These are phyloP conservation scores for Bombus fervidus DNA, from an alignment of 1,140 invertebrate genomes.

Conservation along the genomic window DNA sequence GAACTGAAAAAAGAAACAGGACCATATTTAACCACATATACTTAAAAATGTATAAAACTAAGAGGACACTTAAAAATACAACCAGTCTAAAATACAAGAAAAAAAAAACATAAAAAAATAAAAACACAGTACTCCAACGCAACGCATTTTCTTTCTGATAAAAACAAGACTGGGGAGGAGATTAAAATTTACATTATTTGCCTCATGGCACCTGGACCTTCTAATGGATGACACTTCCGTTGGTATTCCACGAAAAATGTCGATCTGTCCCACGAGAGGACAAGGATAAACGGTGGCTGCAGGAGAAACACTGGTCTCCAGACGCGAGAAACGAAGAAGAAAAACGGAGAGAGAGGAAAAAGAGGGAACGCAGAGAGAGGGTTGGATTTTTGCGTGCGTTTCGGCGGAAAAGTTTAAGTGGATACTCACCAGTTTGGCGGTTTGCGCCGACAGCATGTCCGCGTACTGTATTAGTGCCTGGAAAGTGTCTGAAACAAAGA, in stretches of 20 bases:
- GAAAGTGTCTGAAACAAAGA: conserved; percentile 94
- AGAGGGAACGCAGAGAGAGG: neutral
- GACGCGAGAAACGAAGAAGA: neutral
- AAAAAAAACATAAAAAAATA: too few relatives aligned
- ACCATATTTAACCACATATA: neutral
- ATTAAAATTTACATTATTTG: conserved; percentile 48
- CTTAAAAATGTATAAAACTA: neutral
- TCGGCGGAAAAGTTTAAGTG: conserved; percentile 52
- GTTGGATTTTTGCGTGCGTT: neutral
- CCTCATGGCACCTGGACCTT: conserved; percentile 16
- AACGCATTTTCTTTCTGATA: too few relatives aligned
- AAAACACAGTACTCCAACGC: neutral
- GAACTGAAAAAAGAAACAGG: neutral
- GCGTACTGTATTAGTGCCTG: conserved; percentile 99
- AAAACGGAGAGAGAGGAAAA: neutral
- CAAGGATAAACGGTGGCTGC: conserved; percentile 22
- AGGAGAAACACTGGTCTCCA: conserved; percentile 16
- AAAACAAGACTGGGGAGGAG: neutral
- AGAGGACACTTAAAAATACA: neutral
- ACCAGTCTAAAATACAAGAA: neutral
- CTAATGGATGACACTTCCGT: conserved; percentile 35
- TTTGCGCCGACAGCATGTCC: conserved; percentile 97
- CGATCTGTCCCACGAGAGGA: conserved; percentile 55
- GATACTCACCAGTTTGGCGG: conserved; percentile 94
- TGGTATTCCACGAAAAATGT: conserved; percentile 58